A percentile compares a stretch with the other conserved stretches of the same genome.
Conservation (phyloP, 1,140 invertebrate species). For the Aphelenchoides avenae region DNA sequence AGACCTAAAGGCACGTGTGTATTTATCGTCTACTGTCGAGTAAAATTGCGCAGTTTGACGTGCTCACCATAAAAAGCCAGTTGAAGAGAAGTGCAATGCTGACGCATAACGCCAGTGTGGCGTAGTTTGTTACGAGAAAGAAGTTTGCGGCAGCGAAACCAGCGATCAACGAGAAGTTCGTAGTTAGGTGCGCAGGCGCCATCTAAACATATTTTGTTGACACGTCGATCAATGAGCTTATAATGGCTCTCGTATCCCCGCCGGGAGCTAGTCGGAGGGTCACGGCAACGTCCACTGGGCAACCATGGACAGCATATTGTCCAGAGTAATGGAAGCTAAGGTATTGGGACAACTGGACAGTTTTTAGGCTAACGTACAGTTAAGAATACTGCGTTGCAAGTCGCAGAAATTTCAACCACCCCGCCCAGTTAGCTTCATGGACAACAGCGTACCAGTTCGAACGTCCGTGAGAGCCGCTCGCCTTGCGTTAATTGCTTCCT, state of each 20-base stretch:
- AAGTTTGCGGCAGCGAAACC: slow-evolving; percentile 18
- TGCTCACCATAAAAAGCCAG: slow-evolving; percentile 12
- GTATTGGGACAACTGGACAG: too few species aligned
- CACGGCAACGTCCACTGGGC: too few species aligned
- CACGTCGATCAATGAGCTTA: background rate
- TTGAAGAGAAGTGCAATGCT: slow-evolving; percentile 20
- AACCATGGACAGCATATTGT: too few species aligned
- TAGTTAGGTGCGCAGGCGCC: slow-evolving; percentile 22
- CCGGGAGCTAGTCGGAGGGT: too few species aligned
- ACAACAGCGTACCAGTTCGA: slow-evolving; percentile 27
- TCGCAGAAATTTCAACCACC: too few species aligned
- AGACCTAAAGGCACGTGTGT: too few species aligned
- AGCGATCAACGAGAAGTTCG: slow-evolving; percentile 21
- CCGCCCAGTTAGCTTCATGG: background rate
- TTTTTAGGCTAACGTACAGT: too few species aligned
- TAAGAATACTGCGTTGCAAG: too few species aligned
- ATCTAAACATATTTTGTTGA: slow-evolving; percentile 12
- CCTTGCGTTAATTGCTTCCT: slow-evolving; percentile 31
- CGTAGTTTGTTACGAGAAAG: slow-evolving; percentile 21
- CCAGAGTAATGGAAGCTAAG: too few species aligned
- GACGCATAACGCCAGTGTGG: slow-evolving; percentile 15
- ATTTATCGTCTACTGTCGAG: too few species aligned
- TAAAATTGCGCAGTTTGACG: background rate
- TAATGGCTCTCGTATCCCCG: background rate
- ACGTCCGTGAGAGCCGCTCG: slow-evolving; percentile 31